Base-by-base conservation (phyloP, 2,113 vertebrate genomes). In the Raphicerus campestris region DNA sequence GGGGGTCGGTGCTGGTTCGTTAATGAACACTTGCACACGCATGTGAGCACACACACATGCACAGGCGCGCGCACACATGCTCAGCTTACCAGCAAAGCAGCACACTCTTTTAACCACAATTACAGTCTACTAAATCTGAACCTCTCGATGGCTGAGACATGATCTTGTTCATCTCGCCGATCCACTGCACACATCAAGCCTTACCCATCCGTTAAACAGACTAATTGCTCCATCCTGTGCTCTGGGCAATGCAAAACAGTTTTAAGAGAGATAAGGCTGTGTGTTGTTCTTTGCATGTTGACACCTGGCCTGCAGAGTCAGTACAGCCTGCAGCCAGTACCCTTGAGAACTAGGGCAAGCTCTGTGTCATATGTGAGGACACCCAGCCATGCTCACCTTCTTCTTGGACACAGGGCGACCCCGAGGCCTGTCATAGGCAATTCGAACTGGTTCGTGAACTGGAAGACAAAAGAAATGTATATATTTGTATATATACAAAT, bases 371-470 rank as follows among this genome's bases (percentile, higher is more conserved):
- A 14, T 2, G 2, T 17, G 26, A 87, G 80, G 78, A 87, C 3
- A 90, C 82, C 61, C 6, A 19, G 15, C 70, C 45, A 82, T 26
- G 32, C 98, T 99, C 97, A 99, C 99, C 99, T 99, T 99, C 87
- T 98, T 99, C 97, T 98, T 99, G 19, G 98, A 98, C 15, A 98
- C 14, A 0, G 98, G 97, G 85, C 98, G 98, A 10, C 99, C 98
- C 39, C 98, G 97, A 47, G 99, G 99, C 86, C 98, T 98, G 89
- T 99, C 99, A 2, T 99, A 99, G 63, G 98, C 98, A 13, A 99
- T 99, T 58, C 99, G 98, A 78, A 99, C 98, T 39, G 99, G 99
- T 75, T 99, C 99, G 0, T 99, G 99, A 88, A 99, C 99, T 99
- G 95, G 26, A 98, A 98, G 89, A 93, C 96, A 95, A 97, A 97